Base-by-base conservation (phyloP, 2,113 vertebrate genomes). In the Falcunculus frontatus region DNA sequence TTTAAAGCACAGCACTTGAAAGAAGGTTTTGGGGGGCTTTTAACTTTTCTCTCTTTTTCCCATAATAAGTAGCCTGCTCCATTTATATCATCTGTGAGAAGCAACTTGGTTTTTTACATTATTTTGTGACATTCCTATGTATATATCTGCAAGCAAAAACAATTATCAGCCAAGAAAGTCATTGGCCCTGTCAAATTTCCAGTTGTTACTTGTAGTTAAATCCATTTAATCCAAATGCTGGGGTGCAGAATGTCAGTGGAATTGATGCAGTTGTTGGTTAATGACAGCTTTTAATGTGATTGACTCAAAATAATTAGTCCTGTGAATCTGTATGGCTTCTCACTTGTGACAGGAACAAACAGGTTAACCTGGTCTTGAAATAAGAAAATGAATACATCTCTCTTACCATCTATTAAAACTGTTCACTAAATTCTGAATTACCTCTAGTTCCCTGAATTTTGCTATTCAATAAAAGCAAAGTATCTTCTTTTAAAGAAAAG, bases 301-400 rank as follows among this genome's bases (percentile, higher is more conserved):
- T 74, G 42, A 69, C 55, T 91, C 55, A 75, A 89, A 94, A 89
- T 78, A 50, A 15, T 84, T 92, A 70, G 35, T 63, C 46, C n/a
- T 1, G 0, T 81, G 69, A 74, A 78, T 62, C 46, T 56, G 25
- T 70, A 19, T 67, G 64, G 29, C 35, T 72, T 91, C 80, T 89
- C 39, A 63, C 16, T 68, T 69, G 39, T 52, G 62, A 75, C 46
- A 63, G 42, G 22, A 77, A 15, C 53, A 80, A 83, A 60, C 53
- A 76, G 49, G 9, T 84, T 92, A 65, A 65, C 16, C 30, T 87
- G 19, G 13, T 65, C n/a, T 62, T 87, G 22, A 42, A 68, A 55
- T 69, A 63, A 84, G 50, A 53, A 89, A 84, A 89, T 1, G 0
- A 39, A 10, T 84, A 37, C 32, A 10, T 49, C 14, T 82, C n/a